These are phyloP conservation scores for Anguilla japonica DNA, from an alignment of 2,113 vertebrate genomes.

Conservation along the genomic window DNA sequence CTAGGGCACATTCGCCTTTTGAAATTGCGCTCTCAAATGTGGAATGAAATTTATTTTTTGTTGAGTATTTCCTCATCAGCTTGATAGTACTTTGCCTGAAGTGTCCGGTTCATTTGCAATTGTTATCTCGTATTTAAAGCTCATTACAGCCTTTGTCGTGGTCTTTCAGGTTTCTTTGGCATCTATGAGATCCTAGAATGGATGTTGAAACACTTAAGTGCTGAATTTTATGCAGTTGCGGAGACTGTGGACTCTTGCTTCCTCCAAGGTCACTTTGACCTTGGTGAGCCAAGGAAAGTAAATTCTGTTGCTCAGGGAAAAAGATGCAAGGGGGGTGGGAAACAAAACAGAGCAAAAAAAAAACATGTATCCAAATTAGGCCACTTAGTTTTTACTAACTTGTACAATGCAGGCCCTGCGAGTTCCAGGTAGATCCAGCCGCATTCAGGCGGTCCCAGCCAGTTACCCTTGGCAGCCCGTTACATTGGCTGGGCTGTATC, in stretches of 20 bases:
- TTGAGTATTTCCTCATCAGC: not conserved
- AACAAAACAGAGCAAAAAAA: not conserved
- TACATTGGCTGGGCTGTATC: not conserved
- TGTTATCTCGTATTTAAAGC: not conserved
- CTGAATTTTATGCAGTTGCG: not conserved
- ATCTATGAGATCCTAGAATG: not conserved
- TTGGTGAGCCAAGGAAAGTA: not conserved
- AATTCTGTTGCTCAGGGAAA: slow-evolving; percentile 3
- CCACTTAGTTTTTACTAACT: not conserved
- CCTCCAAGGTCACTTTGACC: not conserved
- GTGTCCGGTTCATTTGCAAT: not conserved
- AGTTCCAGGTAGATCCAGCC: not conserved
- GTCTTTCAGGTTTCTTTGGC: not conserved
- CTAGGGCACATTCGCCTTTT: not conserved
- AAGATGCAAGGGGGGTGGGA: not conserved
- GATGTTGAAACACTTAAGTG: not conserved
- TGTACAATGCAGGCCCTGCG: not conserved
- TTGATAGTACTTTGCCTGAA: not conserved
- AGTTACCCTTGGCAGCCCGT: not conserved
- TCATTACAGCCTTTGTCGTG: not conserved
- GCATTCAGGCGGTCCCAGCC: not conserved
- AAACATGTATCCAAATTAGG: not conserved
- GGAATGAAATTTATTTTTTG: not conserved
- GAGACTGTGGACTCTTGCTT: not conserved
- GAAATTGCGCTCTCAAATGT: not conserved